A percentile compares a stretch with the other conserved stretches of the same genome.
Evolutionary conservation across 1,140 invertebrate species (phyloP).

Genomic region (Sipha flava): DNA sequence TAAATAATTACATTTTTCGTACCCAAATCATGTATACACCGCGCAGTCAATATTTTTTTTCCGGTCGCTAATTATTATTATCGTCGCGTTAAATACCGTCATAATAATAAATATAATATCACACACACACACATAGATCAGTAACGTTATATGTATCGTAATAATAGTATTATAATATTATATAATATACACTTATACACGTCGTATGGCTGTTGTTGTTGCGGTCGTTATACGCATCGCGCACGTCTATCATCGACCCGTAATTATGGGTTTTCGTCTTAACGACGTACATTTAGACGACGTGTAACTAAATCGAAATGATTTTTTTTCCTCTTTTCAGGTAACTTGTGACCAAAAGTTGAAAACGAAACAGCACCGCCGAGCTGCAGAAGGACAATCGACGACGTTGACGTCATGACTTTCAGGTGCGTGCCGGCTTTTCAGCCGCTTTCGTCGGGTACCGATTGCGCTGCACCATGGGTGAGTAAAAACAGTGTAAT

Average conservation of each 20-base stretch:
- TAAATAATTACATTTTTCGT: neutral
- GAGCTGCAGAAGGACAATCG: neutral
- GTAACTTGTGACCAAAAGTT: neutral
- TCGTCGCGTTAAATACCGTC: neutral
- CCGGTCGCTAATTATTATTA: neutral
- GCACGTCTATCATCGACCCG: neutral
- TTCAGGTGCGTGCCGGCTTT: constrained; percentile 58
- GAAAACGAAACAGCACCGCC: neutral
- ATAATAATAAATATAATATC: too few species aligned
- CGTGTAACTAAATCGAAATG: neutral
- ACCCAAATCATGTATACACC: neutral
- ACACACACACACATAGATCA: too few species aligned
- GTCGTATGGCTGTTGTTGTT: neutral
- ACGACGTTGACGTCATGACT: constrained; percentile 46
- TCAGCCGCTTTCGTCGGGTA: constrained; percentile 49
- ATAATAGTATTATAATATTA: neutral
- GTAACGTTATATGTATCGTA: neutral
- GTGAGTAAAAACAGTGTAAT: constrained; percentile 50
- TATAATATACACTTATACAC: neutral
- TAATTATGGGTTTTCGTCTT: neutral
- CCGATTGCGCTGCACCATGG: constrained; percentile 57
- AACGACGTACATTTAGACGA: neutral
- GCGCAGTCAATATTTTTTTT: neutral
- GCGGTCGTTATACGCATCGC: neutral
- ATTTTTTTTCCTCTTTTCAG: neutral